Evolutionary conservation across 2,888 invertebrate genomes (phyloP), one percentile per base, ranked within the genome.

Genomic region (Cantharis rustica): DNA sequence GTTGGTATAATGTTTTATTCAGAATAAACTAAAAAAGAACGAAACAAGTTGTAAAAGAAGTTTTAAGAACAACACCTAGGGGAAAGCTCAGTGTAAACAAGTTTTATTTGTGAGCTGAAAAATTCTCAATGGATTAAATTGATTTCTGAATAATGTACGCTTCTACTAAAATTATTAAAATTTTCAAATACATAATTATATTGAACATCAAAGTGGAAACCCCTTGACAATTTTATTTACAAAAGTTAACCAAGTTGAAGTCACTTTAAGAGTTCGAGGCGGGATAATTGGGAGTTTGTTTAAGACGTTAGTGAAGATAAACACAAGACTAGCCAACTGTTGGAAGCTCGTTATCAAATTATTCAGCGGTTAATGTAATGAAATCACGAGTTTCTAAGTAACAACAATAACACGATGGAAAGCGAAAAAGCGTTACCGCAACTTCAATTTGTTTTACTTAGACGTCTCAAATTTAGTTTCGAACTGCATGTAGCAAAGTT

Each of bases 221-320:
- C 23, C 74, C 69, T 68, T 71, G 75, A 71, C 71, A 68, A 71
- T 71, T 75, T 75, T 68, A 62, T 75, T 75, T 69, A 61, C 13
- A 26, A 69, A 71, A 69, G 74, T 75, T 77, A 77, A 77, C 74
- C 71, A 61, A 77, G 74, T 72, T 68, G 71, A 75, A 75, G 75
- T 71, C 75, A 71, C 75, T 75, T 78, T 68, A 72, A 75, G 73
- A 79, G 71, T 81, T 79, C 71, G 70, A 74, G 80, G 80, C 73
- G 82, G 77, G 79, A 82, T 83, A 85, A 84, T 84, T 85, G 84
- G 78, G 81, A 83, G 84, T 85, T 85, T 84, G 82, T 82, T 83
- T 80, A 84, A 84, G 84, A 84, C 82, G 83, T 84, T 84, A 84
- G 83, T 81, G 82, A 84, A 85, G 84, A 85, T 84, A 86, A 86